A percentile compares a stretch with the other conserved stretches of the same genome.
phyloP scores from a whole-genome alignment of 1,140 invertebrate species.

The Homarus americanus region DNA sequence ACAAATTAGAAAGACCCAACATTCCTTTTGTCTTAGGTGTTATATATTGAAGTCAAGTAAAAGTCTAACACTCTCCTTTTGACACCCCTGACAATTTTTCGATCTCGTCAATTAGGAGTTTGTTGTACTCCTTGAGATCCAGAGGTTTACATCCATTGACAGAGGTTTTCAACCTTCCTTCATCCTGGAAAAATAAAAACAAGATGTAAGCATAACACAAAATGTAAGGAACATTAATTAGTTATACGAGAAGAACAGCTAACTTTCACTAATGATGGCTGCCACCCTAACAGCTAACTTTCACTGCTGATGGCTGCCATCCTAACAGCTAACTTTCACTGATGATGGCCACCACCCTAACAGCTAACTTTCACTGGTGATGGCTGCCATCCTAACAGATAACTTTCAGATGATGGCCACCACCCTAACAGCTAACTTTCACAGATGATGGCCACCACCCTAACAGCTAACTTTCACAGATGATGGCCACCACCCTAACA shows the following conservation, averaged over 20 bases:
- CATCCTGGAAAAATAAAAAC: slow-evolving; percentile 79
- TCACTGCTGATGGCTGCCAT: neutral
- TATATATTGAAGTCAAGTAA: too few species aligned
- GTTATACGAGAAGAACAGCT: neutral
- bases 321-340: too few species aligned
- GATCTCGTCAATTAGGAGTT: slow-evolving; percentile 81
- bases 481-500: too few species aligned
- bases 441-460: too few species aligned
- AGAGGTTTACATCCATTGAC: slow-evolving; percentile 84
- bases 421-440: too few species aligned
- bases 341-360: neutral
- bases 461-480: too few species aligned
- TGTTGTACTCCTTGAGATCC: slow-evolving; percentile 87
- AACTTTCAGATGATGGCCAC: too few species aligned
- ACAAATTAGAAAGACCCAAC: too few species aligned
- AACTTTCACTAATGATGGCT: neutral
- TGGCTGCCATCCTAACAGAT: too few species aligned
- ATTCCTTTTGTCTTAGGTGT: too few species aligned
- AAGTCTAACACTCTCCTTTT: too few species aligned
- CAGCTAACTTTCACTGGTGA: too few species aligned
- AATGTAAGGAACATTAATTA: neutral
- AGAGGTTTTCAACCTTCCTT: slow-evolving; percentile 87
- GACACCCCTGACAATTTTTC: slow-evolving; percentile 44
- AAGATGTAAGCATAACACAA: neutral
- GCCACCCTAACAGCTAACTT: neutral